Base-by-base conservation (phyloP, 2,888 invertebrate species). In the Labia minor region DNA sequence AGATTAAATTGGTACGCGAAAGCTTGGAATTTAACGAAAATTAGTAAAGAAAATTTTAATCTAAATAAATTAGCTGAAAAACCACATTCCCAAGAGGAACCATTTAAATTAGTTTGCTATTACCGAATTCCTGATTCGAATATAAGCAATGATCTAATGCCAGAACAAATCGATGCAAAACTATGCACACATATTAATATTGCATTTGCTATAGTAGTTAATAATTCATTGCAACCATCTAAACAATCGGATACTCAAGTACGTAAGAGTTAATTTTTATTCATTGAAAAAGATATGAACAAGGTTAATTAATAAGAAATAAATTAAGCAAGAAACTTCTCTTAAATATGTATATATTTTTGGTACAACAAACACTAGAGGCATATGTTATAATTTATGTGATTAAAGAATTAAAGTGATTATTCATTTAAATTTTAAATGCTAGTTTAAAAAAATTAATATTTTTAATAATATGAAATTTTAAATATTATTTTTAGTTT, bases 131-230 rank as follows among this genome's bases (percentile, higher is more conserved):
- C 86, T 2, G 73, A 71, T 69, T 73, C 74, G 72, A 67, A 72
- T 70, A 73, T 74, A 71, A 76, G 75, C 72, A 72, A 73, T 66
- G 75, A 76, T 69, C 77, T 88, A 66, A 74, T 77, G 73, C 84
- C 87, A 4, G 74, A 77, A 37, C 78, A 81, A 72, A 82, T 92
- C 26, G 85, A 89, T 74, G 84, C 90, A 20, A 77, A 82, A 72
- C 79, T 93, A 67, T 94, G 93, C 76, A 90, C 92, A 1, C 93
- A 93, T 77, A 84, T 93, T 69, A 90, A 90, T 75, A 78, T 91
- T 67, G 92, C 88, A 62, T 88, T 90, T 79, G 88, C 87, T 19
- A 75, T 76, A 68, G 80, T 93, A 61, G 74, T 76, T 2, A 84
- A 90, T 73, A 83, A 83, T 70, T 78, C 82, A 8, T 77, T 92